Percentiles rank a stretch among this genome's conserved stretches.
Evolutionary conservation across 2,797 vertebrate species (phyloP).

Genomic region (Leuciscus waleckii): DNA sequence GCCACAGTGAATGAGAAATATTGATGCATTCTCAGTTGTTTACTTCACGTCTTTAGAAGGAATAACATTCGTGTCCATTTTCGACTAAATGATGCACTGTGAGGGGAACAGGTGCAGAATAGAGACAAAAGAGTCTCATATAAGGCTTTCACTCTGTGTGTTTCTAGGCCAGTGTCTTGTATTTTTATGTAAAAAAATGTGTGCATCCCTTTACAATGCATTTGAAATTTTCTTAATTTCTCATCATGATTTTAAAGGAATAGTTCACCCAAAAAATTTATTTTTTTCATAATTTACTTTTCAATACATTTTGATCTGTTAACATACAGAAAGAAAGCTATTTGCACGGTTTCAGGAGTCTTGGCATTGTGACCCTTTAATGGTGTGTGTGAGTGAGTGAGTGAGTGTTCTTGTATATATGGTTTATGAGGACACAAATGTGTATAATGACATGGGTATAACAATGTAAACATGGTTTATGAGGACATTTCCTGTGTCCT

Average conservation of each 20-base stretch:
- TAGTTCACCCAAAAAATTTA: not conserved
- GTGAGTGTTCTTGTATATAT: too few relatives aligned
- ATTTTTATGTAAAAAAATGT: not conserved
- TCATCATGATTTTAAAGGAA: not conserved
- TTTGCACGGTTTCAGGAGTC: not conserved
- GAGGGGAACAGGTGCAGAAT: not conserved
- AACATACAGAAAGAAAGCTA: not conserved
- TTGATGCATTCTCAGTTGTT: not conserved
- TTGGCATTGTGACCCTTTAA: not conserved
- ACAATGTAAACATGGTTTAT: too few relatives aligned
- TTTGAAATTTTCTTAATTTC: not conserved
- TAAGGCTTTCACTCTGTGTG: not conserved
- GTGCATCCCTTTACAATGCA: not conserved
- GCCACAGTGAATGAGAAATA: not conserved
- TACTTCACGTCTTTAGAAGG: not conserved
- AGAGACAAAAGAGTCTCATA: not conserved
- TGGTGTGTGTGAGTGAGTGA: not conserved
- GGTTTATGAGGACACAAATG: too few relatives aligned
- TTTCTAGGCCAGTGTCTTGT: not conserved
- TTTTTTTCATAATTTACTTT: not conserved
- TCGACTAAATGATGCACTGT: not conserved
- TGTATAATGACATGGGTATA: too few relatives aligned
- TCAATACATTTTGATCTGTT: not conserved
- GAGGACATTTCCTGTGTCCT: too few relatives aligned
- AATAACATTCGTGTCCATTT: not conserved